phyloP scores from a whole-genome alignment of 2,888 invertebrate species.

The Folsomia candida region DNA sequence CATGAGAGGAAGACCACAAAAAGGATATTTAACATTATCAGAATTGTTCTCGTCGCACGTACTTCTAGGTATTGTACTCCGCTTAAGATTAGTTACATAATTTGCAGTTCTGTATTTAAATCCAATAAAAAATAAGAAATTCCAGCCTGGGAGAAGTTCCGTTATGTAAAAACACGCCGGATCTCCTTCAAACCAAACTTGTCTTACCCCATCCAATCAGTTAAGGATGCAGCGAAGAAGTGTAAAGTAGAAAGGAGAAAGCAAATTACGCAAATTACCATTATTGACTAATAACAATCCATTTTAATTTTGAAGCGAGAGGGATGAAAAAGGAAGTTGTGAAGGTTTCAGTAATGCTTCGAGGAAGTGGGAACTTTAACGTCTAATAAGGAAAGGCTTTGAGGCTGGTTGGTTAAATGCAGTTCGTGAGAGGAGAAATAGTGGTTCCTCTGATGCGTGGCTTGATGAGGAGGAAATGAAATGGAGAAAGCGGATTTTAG shows the following conservation, averaged over 20 bases:
- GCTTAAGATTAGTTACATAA: too few species aligned
- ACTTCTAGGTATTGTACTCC: too few species aligned
- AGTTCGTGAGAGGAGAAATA: neutral
- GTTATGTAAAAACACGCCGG: too few species aligned
- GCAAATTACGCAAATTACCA: constrained; percentile 44
- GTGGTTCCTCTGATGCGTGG: constrained; percentile 4
- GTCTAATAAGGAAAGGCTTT: neutral
- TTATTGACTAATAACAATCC: constrained; percentile 47
- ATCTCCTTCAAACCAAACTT: neutral
- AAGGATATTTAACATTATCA: neutral
- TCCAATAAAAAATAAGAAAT: too few species aligned
- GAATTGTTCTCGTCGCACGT: too few species aligned
- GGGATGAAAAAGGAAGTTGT: neutral
- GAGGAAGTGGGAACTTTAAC: neutral
- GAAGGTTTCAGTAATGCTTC: neutral
- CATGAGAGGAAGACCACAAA: neutral
- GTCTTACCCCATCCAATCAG: neutral
- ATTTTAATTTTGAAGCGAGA: constrained; percentile 18
- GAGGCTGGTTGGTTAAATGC: neutral
- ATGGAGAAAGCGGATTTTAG: neutral
- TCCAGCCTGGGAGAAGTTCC: too few species aligned
- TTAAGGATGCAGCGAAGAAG: too few species aligned
- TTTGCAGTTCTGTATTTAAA: too few species aligned
- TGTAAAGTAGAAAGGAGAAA: neutral
- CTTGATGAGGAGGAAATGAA: constrained; percentile 13